Conservation (phyloP, 2,797 vertebrate species). For the Catharus ustulatus region DNA sequence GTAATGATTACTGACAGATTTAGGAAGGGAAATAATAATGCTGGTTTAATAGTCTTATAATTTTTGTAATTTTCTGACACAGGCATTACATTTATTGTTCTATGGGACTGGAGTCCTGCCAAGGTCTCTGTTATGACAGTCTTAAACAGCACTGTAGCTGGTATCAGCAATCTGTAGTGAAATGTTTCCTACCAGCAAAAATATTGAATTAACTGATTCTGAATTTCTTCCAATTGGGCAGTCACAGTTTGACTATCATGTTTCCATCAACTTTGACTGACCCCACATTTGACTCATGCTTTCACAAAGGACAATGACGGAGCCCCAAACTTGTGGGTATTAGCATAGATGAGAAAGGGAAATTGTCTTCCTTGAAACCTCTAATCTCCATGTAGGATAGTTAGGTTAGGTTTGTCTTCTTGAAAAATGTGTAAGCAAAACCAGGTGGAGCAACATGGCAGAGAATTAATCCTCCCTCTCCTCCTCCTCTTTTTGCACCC, state of each 20-base stretch:
- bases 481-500: background rate
- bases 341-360: background rate
- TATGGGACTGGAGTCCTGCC: background rate
- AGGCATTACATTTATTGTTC: background rate
- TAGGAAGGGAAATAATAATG: background rate
- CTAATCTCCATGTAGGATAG: background rate
- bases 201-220: background rate
- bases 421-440: background rate
- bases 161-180: slow-evolving; percentile 9
- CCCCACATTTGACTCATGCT: background rate
- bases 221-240: background rate
- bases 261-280: background rate
- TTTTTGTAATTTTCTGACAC: slow-evolving; percentile 19
- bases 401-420: background rate
- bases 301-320: background rate
- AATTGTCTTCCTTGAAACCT: background rate
- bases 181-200: slow-evolving; percentile 20
- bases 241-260: background rate
- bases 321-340: background rate
- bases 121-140: slow-evolving; percentile 4
- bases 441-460: background rate
- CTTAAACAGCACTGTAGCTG: background rate
- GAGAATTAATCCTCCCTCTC: background rate
- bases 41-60: background rate
- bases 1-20: slow-evolving; percentile 15